Conservation (phyloP, 2,888 invertebrate genomes). For the Metacarcinus magister region DNA sequence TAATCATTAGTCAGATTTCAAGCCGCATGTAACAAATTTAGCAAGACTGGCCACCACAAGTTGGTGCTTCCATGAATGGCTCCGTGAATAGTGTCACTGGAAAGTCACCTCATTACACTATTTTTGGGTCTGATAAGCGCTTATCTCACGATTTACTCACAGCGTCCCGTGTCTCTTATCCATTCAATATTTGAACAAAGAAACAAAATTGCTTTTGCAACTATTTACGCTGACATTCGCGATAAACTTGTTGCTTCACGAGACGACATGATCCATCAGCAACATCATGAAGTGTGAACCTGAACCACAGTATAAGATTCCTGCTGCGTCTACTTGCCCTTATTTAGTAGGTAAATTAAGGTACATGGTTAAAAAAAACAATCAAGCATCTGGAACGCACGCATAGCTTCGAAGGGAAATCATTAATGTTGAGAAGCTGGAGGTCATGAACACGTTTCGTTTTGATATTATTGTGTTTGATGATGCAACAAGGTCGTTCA, state of each 20-base stretch:
- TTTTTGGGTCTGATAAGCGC: neutral
- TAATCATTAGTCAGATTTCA: neutral
- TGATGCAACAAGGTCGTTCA: no score
- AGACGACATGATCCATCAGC: neutral
- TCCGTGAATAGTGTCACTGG: neutral
- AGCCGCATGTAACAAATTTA: neutral
- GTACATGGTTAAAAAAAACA: no score
- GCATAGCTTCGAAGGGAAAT: no score
- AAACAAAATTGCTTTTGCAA: neutral
- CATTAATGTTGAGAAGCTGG: no score
- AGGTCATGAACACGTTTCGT: no score
- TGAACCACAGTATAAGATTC: no score
- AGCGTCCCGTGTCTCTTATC: neutral
- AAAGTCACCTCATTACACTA: neutral
- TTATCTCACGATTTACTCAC: neutral
- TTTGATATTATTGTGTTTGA: no score
- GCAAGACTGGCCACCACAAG: neutral
- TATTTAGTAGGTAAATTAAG: no score
- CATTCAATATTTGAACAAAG: neutral
- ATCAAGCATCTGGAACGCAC: no score
- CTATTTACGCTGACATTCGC: neutral
- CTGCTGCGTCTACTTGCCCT: no score
- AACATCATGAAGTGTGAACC: no score
- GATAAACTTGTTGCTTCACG: neutral
- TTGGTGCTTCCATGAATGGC: neutral